Conservation (phyloP, 2,888 invertebrate genomes). For the Habrosyne pyritoides region DNA sequence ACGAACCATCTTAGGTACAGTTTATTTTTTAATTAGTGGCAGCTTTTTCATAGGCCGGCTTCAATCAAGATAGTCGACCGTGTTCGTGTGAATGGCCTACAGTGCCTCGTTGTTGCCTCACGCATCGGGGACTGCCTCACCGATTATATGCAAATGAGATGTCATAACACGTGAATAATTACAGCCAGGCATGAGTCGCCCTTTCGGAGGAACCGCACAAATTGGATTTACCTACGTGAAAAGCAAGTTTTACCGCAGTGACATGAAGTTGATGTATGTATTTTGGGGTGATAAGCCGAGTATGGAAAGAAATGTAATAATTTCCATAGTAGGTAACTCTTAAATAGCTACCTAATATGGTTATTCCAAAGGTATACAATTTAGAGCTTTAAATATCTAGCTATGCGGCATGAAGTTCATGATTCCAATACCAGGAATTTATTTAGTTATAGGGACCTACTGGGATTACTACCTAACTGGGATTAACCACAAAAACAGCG, state of each 20-base stretch:
- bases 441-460: no score
- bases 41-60: conserved; percentile 79
- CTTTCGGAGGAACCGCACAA: conserved; percentile 76
- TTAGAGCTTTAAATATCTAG: no score
- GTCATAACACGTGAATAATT: conserved; percentile 84
- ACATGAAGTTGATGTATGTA: conserved; percentile 64
- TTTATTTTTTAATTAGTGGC: conserved; percentile 82
- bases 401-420: no score
- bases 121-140: conserved; percentile 71
- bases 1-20: conserved; percentile 69
- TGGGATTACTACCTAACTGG: no score
- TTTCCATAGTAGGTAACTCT: neutral
- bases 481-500: no score
- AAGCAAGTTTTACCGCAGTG: conserved; percentile 68
- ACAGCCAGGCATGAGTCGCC: conserved; percentile 77
- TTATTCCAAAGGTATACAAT: neutral
- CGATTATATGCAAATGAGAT: conserved; percentile 83
- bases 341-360: neutral
- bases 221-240: conserved; percentile 77
- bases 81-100: conserved; percentile 82
- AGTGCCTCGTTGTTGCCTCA: conserved; percentile 71
- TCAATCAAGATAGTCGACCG: conserved; percentile 73
- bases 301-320: neutral
- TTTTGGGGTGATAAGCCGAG: conserved; percentile 38
- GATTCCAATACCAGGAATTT: no score